Base-by-base conservation (phyloP, 1,140 invertebrate species). In the Penaeus chinensis region DNA sequence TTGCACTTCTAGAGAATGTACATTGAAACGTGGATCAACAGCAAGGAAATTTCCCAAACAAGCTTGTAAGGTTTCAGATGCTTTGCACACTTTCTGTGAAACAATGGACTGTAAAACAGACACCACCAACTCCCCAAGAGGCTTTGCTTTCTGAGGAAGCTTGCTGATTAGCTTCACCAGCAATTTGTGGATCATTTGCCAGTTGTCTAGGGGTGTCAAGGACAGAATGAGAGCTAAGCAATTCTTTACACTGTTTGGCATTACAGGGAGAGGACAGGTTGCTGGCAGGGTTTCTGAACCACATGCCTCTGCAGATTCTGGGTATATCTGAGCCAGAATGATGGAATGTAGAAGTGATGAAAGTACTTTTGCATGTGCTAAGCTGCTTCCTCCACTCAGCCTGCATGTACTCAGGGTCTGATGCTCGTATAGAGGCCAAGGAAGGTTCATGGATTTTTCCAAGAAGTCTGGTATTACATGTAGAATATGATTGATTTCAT, bases 11-110 rank as follows among this genome's bases (percentile, higher is more conserved):
- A 77, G 80, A 54, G 27, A 32, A 61, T 71, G 60, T 10, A 87
- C 61, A 62, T 63, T 47, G 47, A 60, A 82, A 22, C 85, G 79
- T n/a, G 85, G 85, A 78, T 87, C 85, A 87, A 19, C 82, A 82
- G 19, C 60, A 37, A 54, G 22, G 22, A 22, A 42, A 22, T 42
- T 42, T 32, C 32, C 37, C 22, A 82, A 32, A 63, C 60, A 82
- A 76, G 54, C 22, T 63, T 20, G 24, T 77, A 87, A 82, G n/a
- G 69, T 60, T 42, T 47, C 47, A 47, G 47, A 10, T 47, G 47
- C 7, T 47, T 47, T 47, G 47, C 47, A 47, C 11, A 47, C 11
- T 47, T 47, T 13, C 47, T 47, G 47, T 13, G 47, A 47, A 47
- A 47, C 7, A 47, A 47, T 47, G 1, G 47, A 47, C 47, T 47